A percentile compares a stretch with the other conserved stretches of the same genome.
These are phyloP conservation scores for Psylliodes chrysocephalus DNA, from an alignment of 2,888 invertebrate species.

Conservation along the genomic window DNA sequence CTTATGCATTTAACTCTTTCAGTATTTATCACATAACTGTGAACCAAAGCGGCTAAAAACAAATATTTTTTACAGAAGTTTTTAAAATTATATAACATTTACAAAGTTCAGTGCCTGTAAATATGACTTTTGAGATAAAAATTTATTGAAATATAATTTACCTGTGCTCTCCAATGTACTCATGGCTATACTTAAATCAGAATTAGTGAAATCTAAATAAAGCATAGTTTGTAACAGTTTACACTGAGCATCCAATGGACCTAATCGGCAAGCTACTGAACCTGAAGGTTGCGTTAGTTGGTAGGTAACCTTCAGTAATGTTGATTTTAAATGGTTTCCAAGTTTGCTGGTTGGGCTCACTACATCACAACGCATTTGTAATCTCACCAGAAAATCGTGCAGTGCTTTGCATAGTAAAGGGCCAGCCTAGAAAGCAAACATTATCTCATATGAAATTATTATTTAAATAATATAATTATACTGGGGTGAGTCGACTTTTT, in stretches of 20 bases:
- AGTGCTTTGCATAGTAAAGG: conserved; percentile 80
- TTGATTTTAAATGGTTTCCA: conserved; percentile 71
- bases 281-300: conserved; percentile 76
- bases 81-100: no score
- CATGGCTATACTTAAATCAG: conserved; percentile 77
- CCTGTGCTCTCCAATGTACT: conserved; percentile 80
- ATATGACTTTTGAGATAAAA: no score
- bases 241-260: conserved; percentile 80
- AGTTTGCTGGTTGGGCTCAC: conserved; percentile 67
- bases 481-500: no score
- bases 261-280: conserved; percentile 71
- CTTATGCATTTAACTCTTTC: conserved; percentile 69
- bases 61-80: no score
- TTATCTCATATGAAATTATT: no score
- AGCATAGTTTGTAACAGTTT: conserved; percentile 75
- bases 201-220: conserved; percentile 73
- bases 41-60: conserved; percentile 62
- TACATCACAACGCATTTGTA: conserved; percentile 75
- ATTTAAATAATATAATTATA: no score
- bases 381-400: conserved; percentile 75
- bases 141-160: conserved; percentile 54
- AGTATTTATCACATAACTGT: conserved; percentile 67
- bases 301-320: conserved; percentile 76
- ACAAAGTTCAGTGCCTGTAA: no score
- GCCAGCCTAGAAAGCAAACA: conserved; percentile 72